A percentile compares a stretch with the other conserved stretches of the same genome.
Conservation (phyloP, 1,140 invertebrate species). For the Bradysia coprophila region DNA sequence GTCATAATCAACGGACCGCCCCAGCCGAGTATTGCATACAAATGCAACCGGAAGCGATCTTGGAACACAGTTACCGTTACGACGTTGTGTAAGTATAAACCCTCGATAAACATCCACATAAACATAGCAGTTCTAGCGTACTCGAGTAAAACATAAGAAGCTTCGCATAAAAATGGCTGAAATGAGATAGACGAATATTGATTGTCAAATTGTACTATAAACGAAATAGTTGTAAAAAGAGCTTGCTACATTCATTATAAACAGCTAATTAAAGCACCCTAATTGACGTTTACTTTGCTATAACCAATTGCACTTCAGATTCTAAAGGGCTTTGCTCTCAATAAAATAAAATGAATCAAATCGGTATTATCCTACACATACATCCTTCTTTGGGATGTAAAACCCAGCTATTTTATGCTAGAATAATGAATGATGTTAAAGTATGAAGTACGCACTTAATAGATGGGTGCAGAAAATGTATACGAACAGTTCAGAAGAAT, state of each 20-base stretch:
- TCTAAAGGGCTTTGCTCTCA: too few relatives aligned
- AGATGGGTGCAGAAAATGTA: too few relatives aligned
- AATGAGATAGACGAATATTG: not conserved
- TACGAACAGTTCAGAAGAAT: too few relatives aligned
- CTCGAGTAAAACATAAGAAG: slow-evolving; percentile 59
- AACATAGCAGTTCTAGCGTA: slow-evolving; percentile 80
- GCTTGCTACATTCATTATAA: not conserved
- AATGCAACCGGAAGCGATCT: slow-evolving; percentile 45
- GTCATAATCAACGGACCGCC: slow-evolving; percentile 57
- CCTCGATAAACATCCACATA: slow-evolving; percentile 91
- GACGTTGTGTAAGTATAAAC: slow-evolving; percentile 72
- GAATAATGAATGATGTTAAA: too few relatives aligned
- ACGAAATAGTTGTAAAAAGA: not conserved
- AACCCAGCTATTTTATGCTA: too few relatives aligned
- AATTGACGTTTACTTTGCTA: too few relatives aligned
- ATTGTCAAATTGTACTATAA: not conserved
- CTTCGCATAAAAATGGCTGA: slow-evolving; percentile 63
- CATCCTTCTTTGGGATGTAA: too few relatives aligned
- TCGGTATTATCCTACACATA: too few relatives aligned
- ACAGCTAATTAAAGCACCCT: too few relatives aligned
- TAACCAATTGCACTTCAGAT: too few relatives aligned
- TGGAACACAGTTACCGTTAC: slow-evolving; percentile 68
- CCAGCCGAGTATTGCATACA: slow-evolving; percentile 66
- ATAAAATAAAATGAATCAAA: too few relatives aligned
- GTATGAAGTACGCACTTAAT: too few relatives aligned